A percentile compares a stretch with the other conserved stretches of the same genome.
phyloP scores from a whole-genome alignment of 2,113 vertebrate species.

The Lethenteron reissneri region DNA sequence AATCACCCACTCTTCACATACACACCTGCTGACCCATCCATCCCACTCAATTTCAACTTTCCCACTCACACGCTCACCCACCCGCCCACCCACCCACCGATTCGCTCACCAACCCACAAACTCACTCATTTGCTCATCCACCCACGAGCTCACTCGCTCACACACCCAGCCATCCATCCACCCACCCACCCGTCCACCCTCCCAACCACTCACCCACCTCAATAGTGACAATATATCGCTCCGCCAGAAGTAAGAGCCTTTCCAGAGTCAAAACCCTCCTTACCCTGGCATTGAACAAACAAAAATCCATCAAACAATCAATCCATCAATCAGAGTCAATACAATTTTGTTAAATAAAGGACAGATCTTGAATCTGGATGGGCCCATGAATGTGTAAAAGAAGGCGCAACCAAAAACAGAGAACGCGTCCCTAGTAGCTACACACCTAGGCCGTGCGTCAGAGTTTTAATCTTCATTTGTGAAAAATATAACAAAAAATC shows the following conservation, averaged over 20 bases:
- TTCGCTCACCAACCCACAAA: slow-evolving; percentile 9
- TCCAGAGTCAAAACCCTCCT: slow-evolving; percentile 31
- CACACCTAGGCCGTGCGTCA: too few relatives aligned
- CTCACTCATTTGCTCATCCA: not conserved
- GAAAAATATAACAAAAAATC: too few relatives aligned
- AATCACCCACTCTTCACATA: slow-evolving; percentile 19
- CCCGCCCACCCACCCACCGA: not conserved
- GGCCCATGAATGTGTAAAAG: too few relatives aligned
- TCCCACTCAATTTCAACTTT: too few relatives aligned
- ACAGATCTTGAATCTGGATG: too few relatives aligned
- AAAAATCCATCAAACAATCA: too few relatives aligned
- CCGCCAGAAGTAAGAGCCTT: slow-evolving; percentile 71
- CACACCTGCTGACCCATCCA: not conserved
- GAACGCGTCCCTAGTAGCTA: too few relatives aligned
- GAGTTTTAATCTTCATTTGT: too few relatives aligned
- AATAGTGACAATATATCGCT: slow-evolving; percentile 92
- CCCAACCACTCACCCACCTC: slow-evolving; percentile 33
- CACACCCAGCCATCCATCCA: not conserved
- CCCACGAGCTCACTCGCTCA: not conserved
- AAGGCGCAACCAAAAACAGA: too few relatives aligned
- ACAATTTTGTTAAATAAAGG: too few relatives aligned
- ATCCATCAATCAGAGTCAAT: too few relatives aligned
- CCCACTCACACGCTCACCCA: not conserved
- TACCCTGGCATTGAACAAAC: too few relatives aligned
- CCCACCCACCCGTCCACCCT: not conserved